These are phyloP conservation scores for Bombus confusus DNA, from an alignment of 1,140 invertebrate species.

Conservation along the genomic window DNA sequence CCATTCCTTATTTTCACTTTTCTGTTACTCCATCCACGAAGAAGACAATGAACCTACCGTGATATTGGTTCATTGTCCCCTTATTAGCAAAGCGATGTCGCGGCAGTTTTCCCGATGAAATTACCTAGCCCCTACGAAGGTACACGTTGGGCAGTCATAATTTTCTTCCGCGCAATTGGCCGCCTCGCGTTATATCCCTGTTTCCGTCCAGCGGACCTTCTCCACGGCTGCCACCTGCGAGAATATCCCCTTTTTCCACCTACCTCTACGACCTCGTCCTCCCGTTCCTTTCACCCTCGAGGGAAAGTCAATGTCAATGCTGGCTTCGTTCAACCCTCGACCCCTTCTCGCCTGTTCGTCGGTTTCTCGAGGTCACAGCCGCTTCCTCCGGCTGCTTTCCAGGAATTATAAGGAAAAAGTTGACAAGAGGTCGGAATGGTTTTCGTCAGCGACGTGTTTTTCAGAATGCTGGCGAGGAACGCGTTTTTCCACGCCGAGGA, in stretches of 20 bases:
- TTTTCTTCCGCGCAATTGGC: constrained; percentile 41
- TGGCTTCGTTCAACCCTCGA: not conserved
- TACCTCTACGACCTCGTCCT: not conserved
- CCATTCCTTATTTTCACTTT: not conserved
- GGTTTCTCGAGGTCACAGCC: not conserved
- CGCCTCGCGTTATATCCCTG: constrained; percentile 16
- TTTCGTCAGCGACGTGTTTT: constrained; percentile 48
- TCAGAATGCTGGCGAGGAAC: constrained; percentile 27
- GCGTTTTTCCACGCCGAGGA: constrained; percentile 53
- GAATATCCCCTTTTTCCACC: not conserved
- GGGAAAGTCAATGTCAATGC: constrained; percentile 63
- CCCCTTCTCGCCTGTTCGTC: not conserved
- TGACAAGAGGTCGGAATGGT: constrained; percentile 29
- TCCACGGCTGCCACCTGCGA: constrained; percentile 21
- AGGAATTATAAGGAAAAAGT: constrained; percentile 48
- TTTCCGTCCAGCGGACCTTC: not conserved
- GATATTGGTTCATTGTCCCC: constrained; percentile 25
- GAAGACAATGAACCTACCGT: not conserved
- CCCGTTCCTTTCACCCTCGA: not conserved
- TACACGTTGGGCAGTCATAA: not conserved
- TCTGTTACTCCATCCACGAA: too few species aligned
- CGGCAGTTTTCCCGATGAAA: constrained; percentile 3
- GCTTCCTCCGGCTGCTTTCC: constrained; percentile 9
- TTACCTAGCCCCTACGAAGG: not conserved
- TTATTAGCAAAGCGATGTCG: not conserved